Evolutionary conservation across 2,888 invertebrate genomes (phyloP), one percentile per base, ranked within the genome.

Genomic region (Mycalesis mineus): DNA sequence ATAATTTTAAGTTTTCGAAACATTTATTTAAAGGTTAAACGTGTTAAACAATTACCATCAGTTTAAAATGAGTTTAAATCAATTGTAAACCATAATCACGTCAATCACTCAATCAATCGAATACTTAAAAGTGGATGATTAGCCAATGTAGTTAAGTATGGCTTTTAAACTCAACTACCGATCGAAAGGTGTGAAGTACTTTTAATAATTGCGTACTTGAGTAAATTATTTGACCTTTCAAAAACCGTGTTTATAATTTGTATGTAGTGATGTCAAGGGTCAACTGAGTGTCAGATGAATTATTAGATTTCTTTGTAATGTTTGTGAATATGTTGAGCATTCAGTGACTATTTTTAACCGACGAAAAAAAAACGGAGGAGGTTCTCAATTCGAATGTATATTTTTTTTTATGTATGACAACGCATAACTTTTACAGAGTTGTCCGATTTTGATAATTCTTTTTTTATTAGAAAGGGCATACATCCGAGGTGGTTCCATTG

Each of bases 221-320:
- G 14, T 45, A 31, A 31, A 31, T 45, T 31, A 45, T 45, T 45
- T 45, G 45, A 45, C 45, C 45, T 45, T 45, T 31, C 45, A 11
- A 31, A 45, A 9, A 31, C 9, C 9, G 45, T 45, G 1, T 44
- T 28, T 28, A n/a, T 7, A 28, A 22, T 22, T 9, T 5, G 8
- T 7, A 14, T 8, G 9, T n/a, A n/a, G n/a, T 22, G 22, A 22
- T 5, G 22, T 22, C 22, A 22, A 4, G 3, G 22, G 22, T 22
- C 22, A 22, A 22, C 22, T 5, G 2, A 22, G 22, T 5, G 22
- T 22, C 22, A 4, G 22, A 22, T 22, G 22, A 2, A 22, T 22
- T 22, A 5, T 22, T 2, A 22, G 22, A 22, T 22, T 22, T 22
- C 22, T 22, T 22, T 22, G 22, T 22, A 22, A 22, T 22, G 22